Evolutionary conservation across 2,113 vertebrate genomes (phyloP).

Genomic region (Hemibagrus wyckioides): DNA sequence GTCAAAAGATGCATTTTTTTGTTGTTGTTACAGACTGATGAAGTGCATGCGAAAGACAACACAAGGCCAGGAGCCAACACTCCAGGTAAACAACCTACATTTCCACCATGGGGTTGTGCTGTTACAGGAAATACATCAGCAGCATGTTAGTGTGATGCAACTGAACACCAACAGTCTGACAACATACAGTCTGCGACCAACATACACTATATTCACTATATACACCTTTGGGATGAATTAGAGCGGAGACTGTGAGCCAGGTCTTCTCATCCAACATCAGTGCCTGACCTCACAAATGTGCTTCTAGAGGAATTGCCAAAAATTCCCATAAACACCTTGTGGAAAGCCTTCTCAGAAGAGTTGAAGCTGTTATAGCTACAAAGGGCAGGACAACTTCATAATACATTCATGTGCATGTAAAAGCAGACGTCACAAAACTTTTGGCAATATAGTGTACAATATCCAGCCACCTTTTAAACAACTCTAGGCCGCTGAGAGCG

Average conservation of each 20-base stretch:
- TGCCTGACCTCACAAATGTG: too few relatives aligned
- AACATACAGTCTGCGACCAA: not conserved
- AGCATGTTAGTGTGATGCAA: not conserved
- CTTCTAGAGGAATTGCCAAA: too few relatives aligned
- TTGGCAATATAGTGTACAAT: too few relatives aligned
- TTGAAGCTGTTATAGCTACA: too few relatives aligned
- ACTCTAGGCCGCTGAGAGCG: not conserved
- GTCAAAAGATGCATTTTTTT: not conserved
- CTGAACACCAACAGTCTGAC: not conserved
- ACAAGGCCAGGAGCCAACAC: conserved; percentile 86
- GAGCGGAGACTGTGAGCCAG: too few relatives aligned
- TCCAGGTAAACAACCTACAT: conserved; percentile 74
- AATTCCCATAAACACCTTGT: too few relatives aligned
- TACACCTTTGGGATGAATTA: too few relatives aligned
- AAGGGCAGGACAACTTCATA: too few relatives aligned
- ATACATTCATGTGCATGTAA: too few relatives aligned
- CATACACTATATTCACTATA: not conserved
- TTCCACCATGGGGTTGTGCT: not conserved
- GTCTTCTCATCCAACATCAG: too few relatives aligned
- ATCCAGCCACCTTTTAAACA: not conserved
- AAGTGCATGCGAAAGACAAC: conserved; percentile 94
- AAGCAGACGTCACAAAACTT: too few relatives aligned
- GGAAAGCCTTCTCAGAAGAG: too few relatives aligned
- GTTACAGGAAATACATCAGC: not conserved
- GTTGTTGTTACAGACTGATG: conserved; percentile 82